Base-by-base conservation (phyloP, 2,797 vertebrate genomes). In the Cheracebus regulus region DNA sequence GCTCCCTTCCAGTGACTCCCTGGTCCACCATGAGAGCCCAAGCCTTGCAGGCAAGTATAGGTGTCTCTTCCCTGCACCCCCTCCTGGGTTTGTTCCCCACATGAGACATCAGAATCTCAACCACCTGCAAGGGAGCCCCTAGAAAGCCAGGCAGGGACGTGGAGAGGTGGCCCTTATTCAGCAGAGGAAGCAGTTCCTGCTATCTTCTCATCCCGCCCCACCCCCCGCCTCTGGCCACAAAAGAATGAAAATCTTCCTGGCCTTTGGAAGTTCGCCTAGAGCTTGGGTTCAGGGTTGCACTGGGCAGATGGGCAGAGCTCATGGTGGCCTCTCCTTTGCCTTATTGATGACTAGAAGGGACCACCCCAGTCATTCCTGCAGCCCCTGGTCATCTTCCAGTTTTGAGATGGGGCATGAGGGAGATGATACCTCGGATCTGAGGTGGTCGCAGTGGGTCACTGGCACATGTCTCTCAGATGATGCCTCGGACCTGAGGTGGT, bases 401-500 rank as follows among this genome's bases (percentile, higher is more conserved):
- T 67, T 67, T 67, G 64, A 67, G 33, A 9, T n/a, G 15, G 33
- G 64, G 64, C 33, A 67, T n/a, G 64, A 67, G 17, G 15, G 33
- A n/a, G 39, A 39, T 39, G 39, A 39, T 39, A 4, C 39, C 39
- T 39, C 39, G 39, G 39, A 39, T 4, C 39, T 39, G 39, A 39
- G 39, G 4, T 39, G 39, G 39, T 39, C 39, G 39, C 39, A 39
- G 2, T 39, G 39, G 39, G 39, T 39, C 39, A 39, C 39, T 39
- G 39, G 39, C 39, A 39, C 39, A 39, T 39, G 39, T 39, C 39
- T 39, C 39, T 39, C 39, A n/a, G 41, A 64, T 55, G 76, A 41
- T 9, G 44, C 80, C 88, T 78, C 81, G 76, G 92, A 67, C 72
- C 89, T 81, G 95, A 75, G 52, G n/a, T 86, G 95, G 76, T 98